Conservation (phyloP, 2,888 invertebrate species). For the Agapostemon virescens region DNA sequence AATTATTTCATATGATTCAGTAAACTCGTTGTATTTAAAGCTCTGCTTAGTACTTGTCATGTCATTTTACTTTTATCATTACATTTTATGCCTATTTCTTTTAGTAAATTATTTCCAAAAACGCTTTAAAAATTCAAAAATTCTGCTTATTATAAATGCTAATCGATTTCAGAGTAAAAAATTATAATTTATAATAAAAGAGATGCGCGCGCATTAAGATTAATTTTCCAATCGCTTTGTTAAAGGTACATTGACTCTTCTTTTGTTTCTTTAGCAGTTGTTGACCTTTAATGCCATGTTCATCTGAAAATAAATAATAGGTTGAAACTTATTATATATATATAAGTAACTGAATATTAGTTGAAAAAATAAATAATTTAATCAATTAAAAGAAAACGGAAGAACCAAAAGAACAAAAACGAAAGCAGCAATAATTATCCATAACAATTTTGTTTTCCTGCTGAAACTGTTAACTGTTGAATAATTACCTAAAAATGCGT, state of each 20-base stretch:
- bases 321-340: not conserved
- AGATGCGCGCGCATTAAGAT: not conserved
- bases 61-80: conserved; percentile 15
- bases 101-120: conserved; percentile 26
- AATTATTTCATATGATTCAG: conserved; percentile 11
- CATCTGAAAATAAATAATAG: conserved; percentile 40
- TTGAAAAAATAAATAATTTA: not conserved
- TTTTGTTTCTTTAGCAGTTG: conserved; percentile 19
- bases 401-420: no score
- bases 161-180: conserved; percentile 23
- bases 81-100: not conserved
- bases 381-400: no score
- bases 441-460: not conserved
- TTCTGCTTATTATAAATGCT: not conserved
- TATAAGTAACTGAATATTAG: not conserved
- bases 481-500: conserved; percentile 10
- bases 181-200: conserved; percentile 27
- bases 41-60: conserved; percentile 5
- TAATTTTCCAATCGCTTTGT: conserved; percentile 11
- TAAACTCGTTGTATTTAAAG: conserved; percentile 40
- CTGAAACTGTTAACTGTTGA: not conserved
- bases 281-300: conserved; percentile 22
- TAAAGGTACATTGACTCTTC: conserved; percentile 16
- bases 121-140: conserved; percentile 23
- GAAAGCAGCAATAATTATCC: no score